These are phyloP conservation scores for Portevinia maculata DNA, from an alignment of 2,888 invertebrate species.

Conservation along the genomic window DNA sequence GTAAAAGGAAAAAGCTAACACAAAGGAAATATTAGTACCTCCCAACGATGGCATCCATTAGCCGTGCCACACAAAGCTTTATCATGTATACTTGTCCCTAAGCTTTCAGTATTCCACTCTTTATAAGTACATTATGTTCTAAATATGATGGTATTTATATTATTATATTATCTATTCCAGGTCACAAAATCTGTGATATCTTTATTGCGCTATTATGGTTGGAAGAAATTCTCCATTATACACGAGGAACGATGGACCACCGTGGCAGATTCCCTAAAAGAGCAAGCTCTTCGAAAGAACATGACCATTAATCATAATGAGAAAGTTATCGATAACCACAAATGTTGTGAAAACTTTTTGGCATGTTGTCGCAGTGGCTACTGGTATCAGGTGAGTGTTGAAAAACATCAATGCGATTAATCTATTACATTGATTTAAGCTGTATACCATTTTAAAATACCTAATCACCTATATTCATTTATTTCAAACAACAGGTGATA, in stretches of 20 bases:
- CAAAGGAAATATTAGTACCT: too few relatives aligned
- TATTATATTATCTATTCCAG: slow-evolving; percentile 82
- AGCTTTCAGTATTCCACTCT: too few relatives aligned
- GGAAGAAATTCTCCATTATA: slow-evolving; percentile 96
- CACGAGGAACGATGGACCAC: slow-evolving; percentile 92
- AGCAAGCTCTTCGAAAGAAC: slow-evolving; percentile 89
- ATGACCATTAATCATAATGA: slow-evolving; percentile 93
- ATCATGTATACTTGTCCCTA: too few relatives aligned
- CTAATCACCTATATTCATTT: neutral
- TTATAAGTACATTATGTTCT: neutral
- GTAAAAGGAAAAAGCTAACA: too few relatives aligned
- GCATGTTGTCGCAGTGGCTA: slow-evolving; percentile 90
- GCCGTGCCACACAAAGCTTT: too few relatives aligned
- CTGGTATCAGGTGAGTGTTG: slow-evolving; percentile 88
- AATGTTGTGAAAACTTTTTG: slow-evolving; percentile 90
- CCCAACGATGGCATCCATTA: too few relatives aligned
- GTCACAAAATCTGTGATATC: slow-evolving; percentile 97
- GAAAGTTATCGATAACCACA: slow-evolving; percentile 88
- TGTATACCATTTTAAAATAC: slow-evolving; percentile 3
- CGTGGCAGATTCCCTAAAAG: slow-evolving; percentile 91
- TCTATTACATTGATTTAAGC: too few relatives aligned
- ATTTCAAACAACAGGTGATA: slow-evolving; percentile 78
- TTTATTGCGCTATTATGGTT: slow-evolving; percentile 93
- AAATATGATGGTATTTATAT: neutral
- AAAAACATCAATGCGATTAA: too few relatives aligned